Evolutionary conservation across 1,140 invertebrate genomes (phyloP), one percentile per base, ranked within the genome.

Genomic region (Subanguina moxae): DNA sequence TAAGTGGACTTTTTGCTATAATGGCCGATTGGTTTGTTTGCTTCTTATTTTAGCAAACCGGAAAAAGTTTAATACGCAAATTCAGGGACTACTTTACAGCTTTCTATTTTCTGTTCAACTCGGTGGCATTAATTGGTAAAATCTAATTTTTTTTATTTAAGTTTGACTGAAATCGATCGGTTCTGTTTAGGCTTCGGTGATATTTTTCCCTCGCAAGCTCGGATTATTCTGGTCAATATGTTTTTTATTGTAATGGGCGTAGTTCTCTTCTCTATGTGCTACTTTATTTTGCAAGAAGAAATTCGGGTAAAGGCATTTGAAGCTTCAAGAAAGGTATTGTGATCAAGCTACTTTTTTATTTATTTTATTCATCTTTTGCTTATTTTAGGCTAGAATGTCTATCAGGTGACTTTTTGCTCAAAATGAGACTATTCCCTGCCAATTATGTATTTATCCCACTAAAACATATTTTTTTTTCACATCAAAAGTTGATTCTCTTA

Each of bases 281-380:
- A 81, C 57, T 79, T 79, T 66, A 79, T 82, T 64, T 64, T 79
- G 32, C 78, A 79, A 68, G 78, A 79, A 56, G 76, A 81, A 62
- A 79, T 79, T 52, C 68, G 78, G 27, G 77, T 79, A 19, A 79
- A 76, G 42, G 72, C 76, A 1, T 72, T 76, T 52, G 73, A 78
- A 43, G 71, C 66, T 13, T 70, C 72, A 19, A n/a, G 48, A 42
- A 58, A 27, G 32, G 32, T 38, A 38, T 38, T 38, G 3, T 5
- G 3, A 5, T 38, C 32, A 38, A 38, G 11, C 32, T 38, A 38
- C 11, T 38, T 38, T 38, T 38, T 11, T 38, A 38, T 5, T 38
- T 5, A 38, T 38, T 5, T 38, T 5, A 38, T 38, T 38, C 3
- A 38, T 38, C 11, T 38, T 38, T 38, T 38, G 32, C 3, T 38